Evolutionary conservation across 2,797 vertebrate species (phyloP).

Genomic region (Eulemur coronatus): DNA sequence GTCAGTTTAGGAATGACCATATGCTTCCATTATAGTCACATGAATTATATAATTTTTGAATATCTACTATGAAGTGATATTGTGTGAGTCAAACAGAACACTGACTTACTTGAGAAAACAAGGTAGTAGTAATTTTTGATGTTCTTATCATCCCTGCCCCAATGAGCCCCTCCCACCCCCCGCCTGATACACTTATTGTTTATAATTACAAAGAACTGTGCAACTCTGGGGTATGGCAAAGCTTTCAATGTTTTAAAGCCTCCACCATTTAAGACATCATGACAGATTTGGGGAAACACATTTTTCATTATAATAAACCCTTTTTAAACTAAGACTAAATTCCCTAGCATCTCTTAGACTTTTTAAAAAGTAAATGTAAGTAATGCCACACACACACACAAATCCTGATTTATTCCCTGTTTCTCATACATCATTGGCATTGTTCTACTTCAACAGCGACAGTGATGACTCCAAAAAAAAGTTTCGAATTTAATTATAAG

Average conservation of each 20-base stretch:
- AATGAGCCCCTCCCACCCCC: not conserved
- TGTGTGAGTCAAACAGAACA: not conserved
- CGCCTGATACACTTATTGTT: not conserved
- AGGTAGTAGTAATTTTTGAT: no score
- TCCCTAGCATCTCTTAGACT: constrained; percentile 17
- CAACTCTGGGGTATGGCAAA: not conserved
- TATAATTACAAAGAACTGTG: not conserved
- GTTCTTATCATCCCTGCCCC: not conserved
- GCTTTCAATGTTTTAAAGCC: not conserved
- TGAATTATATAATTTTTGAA: not conserved
- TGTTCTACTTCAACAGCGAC: constrained; percentile 67
- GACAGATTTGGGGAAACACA: not conserved
- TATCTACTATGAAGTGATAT: not conserved
- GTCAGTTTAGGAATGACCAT: not conserved
- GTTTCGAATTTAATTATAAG: constrained; percentile 61
- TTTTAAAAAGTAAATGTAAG: constrained; percentile 58
- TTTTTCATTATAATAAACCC: constrained; percentile 9
- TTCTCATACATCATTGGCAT: constrained; percentile 49
- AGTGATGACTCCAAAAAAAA: constrained; percentile 56
- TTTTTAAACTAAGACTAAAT: constrained; percentile 32
- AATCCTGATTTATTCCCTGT: constrained; percentile 71
- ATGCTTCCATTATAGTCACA: not conserved
- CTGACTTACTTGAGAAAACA: not conserved
- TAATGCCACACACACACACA: constrained; percentile 52
- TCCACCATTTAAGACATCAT: not conserved